These are phyloP conservation scores for Adoxophyes honmai DNA, from an alignment of 1,140 invertebrate genomes.

Conservation along the genomic window DNA sequence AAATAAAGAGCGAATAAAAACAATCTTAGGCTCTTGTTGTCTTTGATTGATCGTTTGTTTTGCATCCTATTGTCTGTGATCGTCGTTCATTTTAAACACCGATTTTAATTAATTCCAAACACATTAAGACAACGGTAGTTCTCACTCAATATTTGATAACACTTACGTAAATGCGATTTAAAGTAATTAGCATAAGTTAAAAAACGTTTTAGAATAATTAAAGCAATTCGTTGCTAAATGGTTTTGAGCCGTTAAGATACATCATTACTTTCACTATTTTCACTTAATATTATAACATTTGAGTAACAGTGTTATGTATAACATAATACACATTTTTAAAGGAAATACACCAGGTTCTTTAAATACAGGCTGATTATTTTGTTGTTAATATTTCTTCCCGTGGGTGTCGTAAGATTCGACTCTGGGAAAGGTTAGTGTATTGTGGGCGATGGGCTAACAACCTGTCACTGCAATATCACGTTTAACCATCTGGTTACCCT, in stretches of 20 bases:
- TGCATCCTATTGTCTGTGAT: constrained; percentile 37
- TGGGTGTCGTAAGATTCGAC: no score
- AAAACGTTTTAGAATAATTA: not conserved
- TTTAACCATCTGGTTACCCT: no score
- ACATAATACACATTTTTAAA: no score
- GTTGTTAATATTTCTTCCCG: no score
- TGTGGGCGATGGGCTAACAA: no score
- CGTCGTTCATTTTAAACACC: not conserved
- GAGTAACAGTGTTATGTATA: no score
- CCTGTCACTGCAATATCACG: no score
- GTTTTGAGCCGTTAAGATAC: constrained; percentile 2
- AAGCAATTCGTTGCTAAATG: constrained; percentile 1
- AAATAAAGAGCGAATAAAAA: constrained; percentile 20
- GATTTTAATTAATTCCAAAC: not conserved
- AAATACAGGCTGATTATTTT: no score
- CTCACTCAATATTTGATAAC: constrained; percentile 5
- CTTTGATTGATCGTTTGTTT: constrained; percentile 29
- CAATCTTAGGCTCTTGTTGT: constrained; percentile 18
- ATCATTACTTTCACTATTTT: constrained; percentile 10
- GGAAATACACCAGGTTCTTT: no score
- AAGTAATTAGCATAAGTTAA: not conserved
- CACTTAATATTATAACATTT: not conserved
- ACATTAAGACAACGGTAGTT: not conserved
- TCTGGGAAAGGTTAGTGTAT: no score
- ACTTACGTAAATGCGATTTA: not conserved